Evolutionary conservation across 2,888 invertebrate genomes (phyloP), one percentile per base, ranked within the genome.

Genomic region (Microchrysa polita): DNA sequence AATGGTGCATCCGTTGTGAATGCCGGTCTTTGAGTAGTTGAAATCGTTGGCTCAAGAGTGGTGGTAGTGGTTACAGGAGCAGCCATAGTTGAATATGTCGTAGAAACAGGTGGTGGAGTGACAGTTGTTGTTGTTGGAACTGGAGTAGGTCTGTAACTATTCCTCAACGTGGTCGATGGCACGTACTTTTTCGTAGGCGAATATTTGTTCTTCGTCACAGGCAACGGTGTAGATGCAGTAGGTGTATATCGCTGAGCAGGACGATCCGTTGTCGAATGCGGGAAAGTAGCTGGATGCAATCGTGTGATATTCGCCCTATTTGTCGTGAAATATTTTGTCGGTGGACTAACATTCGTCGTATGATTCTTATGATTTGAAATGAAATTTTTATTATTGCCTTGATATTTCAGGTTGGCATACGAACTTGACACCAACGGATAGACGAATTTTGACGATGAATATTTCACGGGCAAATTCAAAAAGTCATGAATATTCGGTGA

Each of bases 391-490:
- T 85, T 87, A 80, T 87, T 88, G 61, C 91, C 91, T 80, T 91
- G 91, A 27, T 91, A 88, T 80, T 91, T 92, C 0, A 91, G 87
- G 79, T 91, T 91, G 0, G 91, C 91, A 80, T 92, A 92, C 1
- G 91, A 91, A 79, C 88, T 91, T 0, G 91, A 91, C 71, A 92
- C 91, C 69, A 92, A 79, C 0, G 91, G 91, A 81, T 89, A 90
- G 1, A 89, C 89, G 77, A 90, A 91, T 80, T 90, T 91, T 40
- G 90, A 89, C 0, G 90, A 88, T 12, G 90, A 89, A 78, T 91
- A 91, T 77, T 89, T 90, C 0, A 90, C 89, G 0, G 91, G 91
- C 22, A 91, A 81, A 81, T 91, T 90, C 0, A 91, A 83, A 78
- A 89, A 91, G 78, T 91, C 90, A 77, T 91, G 90, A 73, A 91